Percentiles rank a stretch among this genome's conserved stretches.
These are phyloP conservation scores for Caenorhabditis imperialis DNA, from an alignment of 2,888 invertebrate species.

Conservation along the genomic window DNA sequence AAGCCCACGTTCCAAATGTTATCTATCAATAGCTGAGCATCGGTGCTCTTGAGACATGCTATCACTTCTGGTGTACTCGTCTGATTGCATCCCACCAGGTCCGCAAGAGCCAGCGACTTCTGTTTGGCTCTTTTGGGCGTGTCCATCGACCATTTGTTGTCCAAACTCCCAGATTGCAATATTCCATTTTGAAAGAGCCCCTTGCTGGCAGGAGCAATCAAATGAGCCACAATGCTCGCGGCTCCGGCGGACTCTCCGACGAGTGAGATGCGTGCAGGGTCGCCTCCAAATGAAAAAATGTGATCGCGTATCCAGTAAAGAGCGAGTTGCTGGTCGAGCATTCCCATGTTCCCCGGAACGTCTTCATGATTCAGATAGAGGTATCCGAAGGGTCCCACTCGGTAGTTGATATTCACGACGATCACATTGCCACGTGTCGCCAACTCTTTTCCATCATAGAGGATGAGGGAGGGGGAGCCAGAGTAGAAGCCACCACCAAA, in stretches of 20 bases:
- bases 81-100: conserved; percentile 87
- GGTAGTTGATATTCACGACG: conserved; percentile 86
- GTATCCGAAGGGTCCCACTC: conserved; percentile 92
- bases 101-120: conserved; percentile 87
- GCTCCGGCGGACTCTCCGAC: conserved; percentile 98
- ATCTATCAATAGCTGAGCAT: conserved; percentile 74
- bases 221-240: conserved; percentile 82
- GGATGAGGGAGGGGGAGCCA: conserved; percentile 79
- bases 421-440: conserved; percentile 91
- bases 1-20: conserved; percentile 74
- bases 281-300: conserved; percentile 90
- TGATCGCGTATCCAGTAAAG: conserved; percentile 94
- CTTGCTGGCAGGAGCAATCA: conserved; percentile 84
- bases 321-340: conserved; percentile 94
- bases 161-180: conserved; percentile 93
- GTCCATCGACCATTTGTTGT: conserved; percentile 96
- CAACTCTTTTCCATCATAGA: conserved; percentile 79
- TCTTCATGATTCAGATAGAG: conserved; percentile 86
- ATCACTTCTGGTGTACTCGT: conserved; percentile 65
- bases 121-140: conserved; percentile 86
- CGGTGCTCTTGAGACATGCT: conserved; percentile 65
- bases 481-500: conserved; percentile 79
- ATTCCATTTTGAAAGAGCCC: conserved; percentile 86
- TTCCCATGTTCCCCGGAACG: conserved; percentile 90
- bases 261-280: conserved; percentile 87